Percentiles rank a stretch among this genome's conserved stretches.
Evolutionary conservation across 2,113 vertebrate genomes (phyloP).

Genomic region (Salvelinus fontinalis): DNA sequence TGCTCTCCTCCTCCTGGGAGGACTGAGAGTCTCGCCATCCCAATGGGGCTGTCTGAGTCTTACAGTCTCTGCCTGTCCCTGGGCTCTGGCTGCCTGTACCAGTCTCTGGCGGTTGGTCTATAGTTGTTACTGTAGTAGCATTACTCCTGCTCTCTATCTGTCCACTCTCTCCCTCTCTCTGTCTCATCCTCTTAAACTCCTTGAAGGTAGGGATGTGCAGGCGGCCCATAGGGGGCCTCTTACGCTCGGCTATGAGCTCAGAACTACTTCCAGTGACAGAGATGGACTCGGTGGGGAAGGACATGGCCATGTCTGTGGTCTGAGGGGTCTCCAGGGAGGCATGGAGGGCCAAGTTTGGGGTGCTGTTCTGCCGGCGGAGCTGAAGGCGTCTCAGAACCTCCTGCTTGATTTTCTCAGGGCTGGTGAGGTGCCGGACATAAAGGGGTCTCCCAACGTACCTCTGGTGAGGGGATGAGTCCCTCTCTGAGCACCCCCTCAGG

Average conservation of each 20-base stretch:
- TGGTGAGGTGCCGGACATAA: constrained; percentile 64
- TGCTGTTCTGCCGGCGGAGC: constrained; percentile 83
- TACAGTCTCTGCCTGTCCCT: not conserved
- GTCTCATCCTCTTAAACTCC: constrained; percentile 87
- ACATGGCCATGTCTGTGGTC: constrained; percentile 56
- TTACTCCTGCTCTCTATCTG: constrained; percentile 19
- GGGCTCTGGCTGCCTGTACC: not conserved
- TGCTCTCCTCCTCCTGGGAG: not conserved
- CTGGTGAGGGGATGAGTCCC: constrained; percentile 33
- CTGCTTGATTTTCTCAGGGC: constrained; percentile 82
- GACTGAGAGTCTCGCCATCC: not conserved
- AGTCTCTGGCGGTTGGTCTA: constrained; percentile 13
- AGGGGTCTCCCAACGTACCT: constrained; percentile 40
- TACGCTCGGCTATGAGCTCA: constrained; percentile 45
- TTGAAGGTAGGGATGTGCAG: constrained; percentile 87
- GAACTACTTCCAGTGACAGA: constrained; percentile 47
- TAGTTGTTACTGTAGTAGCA: constrained; percentile 15
- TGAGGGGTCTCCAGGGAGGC: constrained; percentile 49
- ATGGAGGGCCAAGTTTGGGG: constrained; percentile 73
- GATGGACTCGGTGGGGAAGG: constrained; percentile 72
- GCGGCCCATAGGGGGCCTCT: constrained; percentile 63
- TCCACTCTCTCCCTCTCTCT: constrained; percentile 56
- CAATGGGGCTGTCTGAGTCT: not conserved
- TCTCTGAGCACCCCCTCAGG: constrained; percentile 45
- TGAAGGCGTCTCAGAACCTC: constrained; percentile 80